Evolutionary conservation across 2,888 invertebrate genomes (phyloP).

Genomic region (Cerceris ruficornis): DNA sequence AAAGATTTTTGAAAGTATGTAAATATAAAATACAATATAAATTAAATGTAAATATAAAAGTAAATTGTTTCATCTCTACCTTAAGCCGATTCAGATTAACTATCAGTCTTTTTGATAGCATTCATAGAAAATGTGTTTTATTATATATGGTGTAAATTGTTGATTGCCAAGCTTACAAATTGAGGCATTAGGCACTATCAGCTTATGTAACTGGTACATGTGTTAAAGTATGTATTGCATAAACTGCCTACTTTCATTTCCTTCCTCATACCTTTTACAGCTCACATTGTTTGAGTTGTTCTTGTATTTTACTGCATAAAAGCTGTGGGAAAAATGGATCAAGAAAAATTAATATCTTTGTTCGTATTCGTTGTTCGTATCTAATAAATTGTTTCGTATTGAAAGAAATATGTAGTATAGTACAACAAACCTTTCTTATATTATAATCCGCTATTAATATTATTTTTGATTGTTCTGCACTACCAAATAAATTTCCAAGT

Average conservation of each 20-base stretch:
- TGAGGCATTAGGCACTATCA: slow-evolving; percentile 32
- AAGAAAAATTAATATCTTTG: not conserved
- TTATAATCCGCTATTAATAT: slow-evolving; percentile 81
- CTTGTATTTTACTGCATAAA: slow-evolving; percentile 72
- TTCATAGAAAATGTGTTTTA: slow-evolving; percentile 46
- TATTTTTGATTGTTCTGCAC: slow-evolving; percentile 85
- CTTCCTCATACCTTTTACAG: slow-evolving; percentile 44
- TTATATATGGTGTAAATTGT: slow-evolving; percentile 35
- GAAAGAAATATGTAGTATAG: not conserved
- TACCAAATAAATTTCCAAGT: slow-evolving; percentile 86
- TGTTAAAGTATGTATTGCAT: slow-evolving; percentile 15
- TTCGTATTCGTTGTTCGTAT: too few species aligned
- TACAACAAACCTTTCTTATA: slow-evolving; percentile 69
- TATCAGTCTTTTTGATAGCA: slow-evolving; percentile 58
- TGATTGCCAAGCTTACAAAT: slow-evolving; percentile 36
- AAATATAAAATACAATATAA: slow-evolving; percentile 8
- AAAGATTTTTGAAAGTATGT: not conserved
- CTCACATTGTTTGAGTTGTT: slow-evolving; percentile 70
- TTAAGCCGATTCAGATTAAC: slow-evolving; percentile 27
- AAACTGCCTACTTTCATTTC: slow-evolving; percentile 5
- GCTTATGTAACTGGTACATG: slow-evolving; percentile 9
- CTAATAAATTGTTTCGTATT: too few species aligned
- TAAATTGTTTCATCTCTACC: slow-evolving; percentile 19
- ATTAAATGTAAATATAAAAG: slow-evolving; percentile 23
- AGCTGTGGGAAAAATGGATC: slow-evolving; percentile 55